phyloP scores from a whole-genome alignment of 2,113 vertebrate species.

The Chloropsis cyanopogon region DNA sequence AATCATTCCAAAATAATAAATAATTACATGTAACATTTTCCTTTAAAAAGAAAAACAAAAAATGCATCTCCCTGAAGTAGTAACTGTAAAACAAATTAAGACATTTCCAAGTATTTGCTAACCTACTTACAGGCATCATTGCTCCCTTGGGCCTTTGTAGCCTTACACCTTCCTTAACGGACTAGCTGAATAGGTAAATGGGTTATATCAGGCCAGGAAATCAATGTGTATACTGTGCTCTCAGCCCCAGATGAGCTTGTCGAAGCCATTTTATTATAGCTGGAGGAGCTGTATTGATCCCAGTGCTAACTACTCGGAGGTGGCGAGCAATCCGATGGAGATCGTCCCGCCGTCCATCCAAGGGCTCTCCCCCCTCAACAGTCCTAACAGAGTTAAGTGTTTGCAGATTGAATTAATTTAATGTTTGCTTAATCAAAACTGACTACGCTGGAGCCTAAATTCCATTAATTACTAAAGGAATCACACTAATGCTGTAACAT shows the following conservation, averaged over 20 bases:
- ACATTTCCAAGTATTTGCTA: constrained; percentile 79
- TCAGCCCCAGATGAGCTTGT: constrained; percentile 78
- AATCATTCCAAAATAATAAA: neutral
- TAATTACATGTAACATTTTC: neutral
- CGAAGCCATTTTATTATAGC: constrained; percentile 82
- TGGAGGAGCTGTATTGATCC: constrained; percentile 82
- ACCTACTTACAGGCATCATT: constrained; percentile 79
- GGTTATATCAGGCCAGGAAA: constrained; percentile 83
- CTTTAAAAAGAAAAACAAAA: neutral
- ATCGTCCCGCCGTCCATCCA: constrained; percentile 73
- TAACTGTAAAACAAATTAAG: constrained; percentile 74
- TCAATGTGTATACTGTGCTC: constrained; percentile 82
- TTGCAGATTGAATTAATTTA: constrained; percentile 77
- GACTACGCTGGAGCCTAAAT: constrained; percentile 72
- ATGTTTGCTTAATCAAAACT: constrained; percentile 79
- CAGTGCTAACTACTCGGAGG: constrained; percentile 76
- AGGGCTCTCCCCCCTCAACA: constrained; percentile 61
- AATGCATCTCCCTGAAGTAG: constrained; percentile 50
- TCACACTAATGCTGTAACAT: constrained; percentile 61
- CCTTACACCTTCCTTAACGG: constrained; percentile 78
- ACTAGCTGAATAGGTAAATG: constrained; percentile 85
- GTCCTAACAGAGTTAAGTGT: constrained; percentile 68
- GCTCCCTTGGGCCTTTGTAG: constrained; percentile 78
- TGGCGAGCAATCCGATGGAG: constrained; percentile 78
- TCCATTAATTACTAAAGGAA: constrained; percentile 80